Evolutionary conservation across 2,797 vertebrate genomes (phyloP), one percentile per base, ranked within the genome.

Genomic region (Artibeus jamaicensis): DNA sequence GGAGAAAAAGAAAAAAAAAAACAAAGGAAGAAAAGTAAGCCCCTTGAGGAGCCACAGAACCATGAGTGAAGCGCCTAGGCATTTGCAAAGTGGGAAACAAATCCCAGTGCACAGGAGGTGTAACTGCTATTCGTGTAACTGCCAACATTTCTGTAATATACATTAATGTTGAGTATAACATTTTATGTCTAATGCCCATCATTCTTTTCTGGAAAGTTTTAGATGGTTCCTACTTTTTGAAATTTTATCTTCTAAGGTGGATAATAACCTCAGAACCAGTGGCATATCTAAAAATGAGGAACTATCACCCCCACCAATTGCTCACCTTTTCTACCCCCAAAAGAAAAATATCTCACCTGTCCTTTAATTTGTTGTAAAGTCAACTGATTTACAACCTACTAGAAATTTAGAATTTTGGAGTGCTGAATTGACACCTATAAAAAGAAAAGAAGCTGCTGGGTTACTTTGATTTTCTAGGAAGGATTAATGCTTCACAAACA

Each of bases 201-300:
- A 59, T n/a, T 91, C 22, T 91, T 93, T 86, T 81, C 70, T 84
- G 59, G 70, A 22, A 95, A 84, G 18, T 44, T 79, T 92, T 65
- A 71, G 6, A 68, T 71, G 3, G 26, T 74, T 93, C 22, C 29
- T 2, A 1, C 76, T 71, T 91, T 93, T 81, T 79, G 21, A 87
- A 88, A n/a, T 57, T 46, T 79, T 91, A 12, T 62, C 14, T 24
- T 59, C 12, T 71, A 26, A 89, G 12, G 48, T 78, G 18, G 21
- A 26, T 70, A 85, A 32, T 3, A 68, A 32, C 39, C 9, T 90
- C 67, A 81, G 77, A 86, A 82, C 44, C 8, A 79, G 48, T 77
- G 46, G 15, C 39, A 59, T 37, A 46, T 48, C 67, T 37, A 65
- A 73, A 94, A 88, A 48, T 81, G n/a, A 71, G 14, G 14, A 70